phyloP scores from a whole-genome alignment of 1,140 invertebrate genomes.

The Atta colombica region DNA sequence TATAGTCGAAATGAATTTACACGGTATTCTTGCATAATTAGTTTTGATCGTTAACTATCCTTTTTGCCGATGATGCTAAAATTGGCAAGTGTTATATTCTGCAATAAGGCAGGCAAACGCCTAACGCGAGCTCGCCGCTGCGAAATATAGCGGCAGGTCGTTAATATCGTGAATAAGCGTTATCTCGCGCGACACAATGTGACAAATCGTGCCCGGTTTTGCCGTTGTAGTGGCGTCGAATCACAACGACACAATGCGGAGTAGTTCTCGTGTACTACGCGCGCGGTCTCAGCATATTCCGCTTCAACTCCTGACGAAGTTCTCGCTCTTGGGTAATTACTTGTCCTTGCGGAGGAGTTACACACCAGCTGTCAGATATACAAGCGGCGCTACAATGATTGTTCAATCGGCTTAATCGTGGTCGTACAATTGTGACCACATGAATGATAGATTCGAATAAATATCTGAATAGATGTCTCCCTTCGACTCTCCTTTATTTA shows the following conservation, averaged over 20 bases:
- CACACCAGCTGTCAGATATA: conserved; percentile 59
- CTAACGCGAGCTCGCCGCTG: conserved; percentile 41
- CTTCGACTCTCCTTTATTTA: background rate
- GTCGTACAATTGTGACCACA: conserved; percentile 24
- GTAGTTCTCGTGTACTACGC: conserved; percentile 58
- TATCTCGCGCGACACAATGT: conserved; percentile 70
- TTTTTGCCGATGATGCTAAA: conserved; percentile 36
- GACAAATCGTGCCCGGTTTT: conserved; percentile 75
- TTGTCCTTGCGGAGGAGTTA: conserved; percentile 67
- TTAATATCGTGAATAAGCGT: conserved; percentile 74
- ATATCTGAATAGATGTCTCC: background rate
- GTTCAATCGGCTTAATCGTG: conserved; percentile 73
- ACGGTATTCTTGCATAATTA: conserved; percentile 14
- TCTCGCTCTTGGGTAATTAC: conserved; percentile 72
- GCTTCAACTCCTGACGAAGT: conserved; percentile 67
- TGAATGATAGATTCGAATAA: conserved; percentile 21
- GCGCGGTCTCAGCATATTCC: conserved; percentile 65
- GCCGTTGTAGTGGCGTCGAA: conserved; percentile 61
- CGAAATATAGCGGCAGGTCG: conserved; percentile 68
- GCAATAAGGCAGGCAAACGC: conserved; percentile 23
- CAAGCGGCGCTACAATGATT: conserved; percentile 68
- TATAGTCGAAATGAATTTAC: background rate
- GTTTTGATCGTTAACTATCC: conserved; percentile 39
- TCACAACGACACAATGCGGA: conserved; percentile 71
- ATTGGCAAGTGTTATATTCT: conserved; percentile 42